Base-by-base conservation (phyloP, 1,140 invertebrate genomes). In the Hestina assimilis region DNA sequence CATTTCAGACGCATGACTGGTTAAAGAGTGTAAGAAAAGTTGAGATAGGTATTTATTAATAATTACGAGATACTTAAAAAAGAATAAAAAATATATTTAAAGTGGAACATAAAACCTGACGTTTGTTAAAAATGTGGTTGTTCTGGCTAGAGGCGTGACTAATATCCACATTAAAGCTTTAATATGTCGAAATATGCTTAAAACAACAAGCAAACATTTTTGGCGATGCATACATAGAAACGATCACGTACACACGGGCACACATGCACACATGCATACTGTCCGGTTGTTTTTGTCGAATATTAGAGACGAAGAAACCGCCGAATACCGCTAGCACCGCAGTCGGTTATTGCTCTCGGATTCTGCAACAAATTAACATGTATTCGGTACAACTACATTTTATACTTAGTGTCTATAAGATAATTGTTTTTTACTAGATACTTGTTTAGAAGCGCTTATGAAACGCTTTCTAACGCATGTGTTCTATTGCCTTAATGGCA, bases 321-420 rank as follows among this genome's bases (percentile, higher is more conserved):
- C 83, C 75, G 69, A 82, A 84, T 86, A 86, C 84, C 83, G 84
- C 84, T 86, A 87, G 74, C 78, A 74, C 64, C 65, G 69, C 64
- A 70, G 71, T 74, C 83, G 84, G 84, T 86, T 88, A 86, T 86
- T 88, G 84, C 84, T 86, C 84, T 86, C 84, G 48, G 80, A 87
- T 88, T 88, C 83, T 81, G 81, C 84, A 88, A 88, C 79, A 86
- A 88, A 88, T 88, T 88, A 88, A 83, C 84, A 87, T 86, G 84
- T 86, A 88, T 88, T 86, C 81, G 72, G 84, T 83, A 85, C 81
- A 76, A 77, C 75, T 80, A 83, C 72, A 86, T 87, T 84, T 84
- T 78, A 83, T 81, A 83, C 71, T 75, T 74, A 74, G 72, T 77
- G 71, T 81, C 75, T 79, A 83, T 77, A 77, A 56, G 66, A 82